Evolutionary conservation across 2,113 vertebrate species (phyloP).

Genomic region (Tetrax tetrax): DNA sequence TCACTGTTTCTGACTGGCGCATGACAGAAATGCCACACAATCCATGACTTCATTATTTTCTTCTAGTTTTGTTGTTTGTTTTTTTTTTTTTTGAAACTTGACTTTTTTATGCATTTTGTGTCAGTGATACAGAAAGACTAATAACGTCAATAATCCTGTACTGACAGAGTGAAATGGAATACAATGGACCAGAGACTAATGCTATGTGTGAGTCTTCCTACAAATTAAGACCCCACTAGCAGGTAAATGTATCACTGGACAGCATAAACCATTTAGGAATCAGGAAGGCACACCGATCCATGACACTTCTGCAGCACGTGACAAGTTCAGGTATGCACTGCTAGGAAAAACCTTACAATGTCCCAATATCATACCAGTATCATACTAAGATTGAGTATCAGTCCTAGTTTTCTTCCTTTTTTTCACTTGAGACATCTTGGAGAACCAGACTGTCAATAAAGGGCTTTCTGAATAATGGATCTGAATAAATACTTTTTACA

Average conservation of each 20-base stretch:
- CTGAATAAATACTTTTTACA: not conserved
- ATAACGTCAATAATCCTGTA: not conserved
- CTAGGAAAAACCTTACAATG: not conserved
- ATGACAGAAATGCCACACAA: not conserved
- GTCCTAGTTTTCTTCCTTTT: not conserved
- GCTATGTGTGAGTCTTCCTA: not conserved
- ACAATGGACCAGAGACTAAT: not conserved
- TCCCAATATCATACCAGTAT: not conserved
- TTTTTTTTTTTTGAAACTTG: not conserved
- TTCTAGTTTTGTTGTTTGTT: not conserved
- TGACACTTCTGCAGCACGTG: not conserved
- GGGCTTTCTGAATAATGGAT: not conserved
- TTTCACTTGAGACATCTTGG: not conserved
- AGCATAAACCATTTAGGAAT: not conserved
- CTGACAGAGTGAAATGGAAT: not conserved
- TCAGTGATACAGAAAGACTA: not conserved
- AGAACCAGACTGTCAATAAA: not conserved
- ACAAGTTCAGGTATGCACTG: not conserved
- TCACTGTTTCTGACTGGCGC: not conserved
- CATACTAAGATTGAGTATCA: not conserved
- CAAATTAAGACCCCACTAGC: not conserved
- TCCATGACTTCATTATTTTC: not conserved
- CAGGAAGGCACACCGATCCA: not conserved
- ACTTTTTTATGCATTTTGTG: not conserved
- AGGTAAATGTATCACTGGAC: not conserved